Evolutionary conservation across 2,113 vertebrate genomes (phyloP).

Genomic region (Neodontobutis hainanensis): DNA sequence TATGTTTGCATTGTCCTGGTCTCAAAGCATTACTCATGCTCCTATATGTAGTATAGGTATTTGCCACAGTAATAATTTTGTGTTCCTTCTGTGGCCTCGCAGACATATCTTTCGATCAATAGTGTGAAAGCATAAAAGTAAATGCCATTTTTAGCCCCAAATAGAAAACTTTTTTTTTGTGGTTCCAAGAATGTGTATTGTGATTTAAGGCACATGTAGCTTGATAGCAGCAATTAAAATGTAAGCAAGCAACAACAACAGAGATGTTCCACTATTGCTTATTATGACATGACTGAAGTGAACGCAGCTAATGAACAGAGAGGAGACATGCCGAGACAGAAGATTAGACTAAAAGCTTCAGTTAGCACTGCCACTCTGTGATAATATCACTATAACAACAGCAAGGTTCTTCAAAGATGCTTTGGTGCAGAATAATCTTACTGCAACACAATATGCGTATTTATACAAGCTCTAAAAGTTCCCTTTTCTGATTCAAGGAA

Average conservation of each 20-base stretch:
- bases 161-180: not conserved
- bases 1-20: too few species aligned
- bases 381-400: constrained; percentile 8
- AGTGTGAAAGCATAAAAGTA: not conserved
- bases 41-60: not conserved
- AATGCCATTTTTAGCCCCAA: not conserved
- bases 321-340: constrained; percentile 3
- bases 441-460: too few species aligned
- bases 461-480: not conserved
- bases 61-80: not conserved
- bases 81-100: too few species aligned
- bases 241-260: constrained; percentile 10
- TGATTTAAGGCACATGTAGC: not conserved
- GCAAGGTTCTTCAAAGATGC: not conserved
- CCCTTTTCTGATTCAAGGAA: not conserved
- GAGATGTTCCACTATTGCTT: constrained; percentile 5
- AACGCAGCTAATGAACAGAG: constrained; percentile 6
- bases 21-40: too few species aligned
- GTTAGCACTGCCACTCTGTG: not conserved
- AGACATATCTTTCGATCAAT: not conserved
- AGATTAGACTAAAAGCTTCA: constrained; percentile 15
- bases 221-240: constrained; percentile 15
- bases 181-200: not conserved
- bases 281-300: constrained; percentile 9
- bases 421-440: not conserved